Conservation (phyloP, 1,140 invertebrate genomes). For the Diprion similis region DNA sequence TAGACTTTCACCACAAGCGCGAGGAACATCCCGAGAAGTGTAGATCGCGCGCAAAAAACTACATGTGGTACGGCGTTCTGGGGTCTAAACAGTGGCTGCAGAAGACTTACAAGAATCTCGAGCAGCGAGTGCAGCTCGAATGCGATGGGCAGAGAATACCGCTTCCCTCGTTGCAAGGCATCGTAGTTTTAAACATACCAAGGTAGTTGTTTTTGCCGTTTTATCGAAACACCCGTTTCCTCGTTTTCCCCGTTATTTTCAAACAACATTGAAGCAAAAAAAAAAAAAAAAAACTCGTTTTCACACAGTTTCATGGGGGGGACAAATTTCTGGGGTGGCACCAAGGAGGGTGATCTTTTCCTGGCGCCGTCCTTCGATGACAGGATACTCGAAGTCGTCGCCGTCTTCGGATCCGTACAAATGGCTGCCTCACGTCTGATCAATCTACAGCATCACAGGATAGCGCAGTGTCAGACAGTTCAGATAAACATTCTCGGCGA, state of each 20-base stretch:
- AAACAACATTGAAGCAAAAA: conserved; percentile 18
- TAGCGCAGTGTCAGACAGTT: conserved; percentile 94
- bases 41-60: conserved; percentile 90
- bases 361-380: conserved; percentile 91
- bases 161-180: conserved; percentile 92
- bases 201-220: conserved; percentile 62
- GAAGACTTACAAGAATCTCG: conserved; percentile 95
- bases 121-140: conserved; percentile 91
- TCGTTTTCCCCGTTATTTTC: conserved; percentile 4
- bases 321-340: conserved; percentile 98
- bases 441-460: conserved; percentile 95
- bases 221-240: conserved; percentile 8
- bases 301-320: conserved; percentile 91
- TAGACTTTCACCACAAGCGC: conserved; percentile 97
- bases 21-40: conserved; percentile 99
- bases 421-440: conserved; percentile 95
- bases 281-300: conserved; percentile 28
- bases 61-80: conserved; percentile 97
- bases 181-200: conserved; percentile 97
- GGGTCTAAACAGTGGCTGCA: conserved; percentile 91
- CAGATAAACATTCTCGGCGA: conserved; percentile 94
- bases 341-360: conserved; percentile 88
- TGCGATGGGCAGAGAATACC: conserved; percentile 93
- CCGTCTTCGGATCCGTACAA: conserved; percentile 95
- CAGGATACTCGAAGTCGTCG: conserved; percentile 92